Evolutionary conservation across 2,113 vertebrate species (phyloP), one percentile per base, ranked within the genome.

Genomic region (Poicephalus meyeri): DNA sequence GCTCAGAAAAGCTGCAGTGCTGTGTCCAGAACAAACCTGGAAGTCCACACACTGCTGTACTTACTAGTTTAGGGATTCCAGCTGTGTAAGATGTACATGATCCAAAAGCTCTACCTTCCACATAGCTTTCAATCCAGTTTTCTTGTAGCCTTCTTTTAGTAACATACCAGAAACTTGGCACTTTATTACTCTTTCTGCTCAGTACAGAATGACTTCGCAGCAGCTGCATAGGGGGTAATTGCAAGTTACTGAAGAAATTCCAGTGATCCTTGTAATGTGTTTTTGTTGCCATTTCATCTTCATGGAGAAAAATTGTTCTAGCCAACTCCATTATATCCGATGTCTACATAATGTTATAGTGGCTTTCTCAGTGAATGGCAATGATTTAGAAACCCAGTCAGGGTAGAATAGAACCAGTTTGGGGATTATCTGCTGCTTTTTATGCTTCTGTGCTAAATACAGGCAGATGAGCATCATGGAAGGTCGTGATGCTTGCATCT

Each of bases 11-110:
- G 80, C 77, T 68, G 80, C 88, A 63, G 2, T 0, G 0, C 72
- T 33, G 23, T 29, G 26, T 80, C 76, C 69, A 66, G 83, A 77
- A 8, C 80, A 73, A 95, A 92, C 94, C 94, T 95, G 41, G 41
- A 92, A 92, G 77, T 88, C 71, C 60, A 39, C 80, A 44, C 24
- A 1, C 31, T 28, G 58, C 66, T 85, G 7, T 44, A 2, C 65
- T 95, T 66, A 16, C 41, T 73, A 13, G 39, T 86, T 85, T 56
- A 61, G 52, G 44, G 44, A 73, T 89, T 90, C 63, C 90, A 96
- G 64, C 92, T 72, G 78, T 49, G 68, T 35, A 29, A 61, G 52
- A 26, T 41, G 12, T 61, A 41, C 7, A 1, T 17, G 44, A 69
- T 90, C 78, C 31, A 77, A 69, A 90, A 93, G 47, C 33, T 50